Percentiles rank a stretch among this genome's conserved stretches.
phyloP scores from a whole-genome alignment of 2,113 vertebrate genomes.

The Craseonycteris thonglongyai region DNA sequence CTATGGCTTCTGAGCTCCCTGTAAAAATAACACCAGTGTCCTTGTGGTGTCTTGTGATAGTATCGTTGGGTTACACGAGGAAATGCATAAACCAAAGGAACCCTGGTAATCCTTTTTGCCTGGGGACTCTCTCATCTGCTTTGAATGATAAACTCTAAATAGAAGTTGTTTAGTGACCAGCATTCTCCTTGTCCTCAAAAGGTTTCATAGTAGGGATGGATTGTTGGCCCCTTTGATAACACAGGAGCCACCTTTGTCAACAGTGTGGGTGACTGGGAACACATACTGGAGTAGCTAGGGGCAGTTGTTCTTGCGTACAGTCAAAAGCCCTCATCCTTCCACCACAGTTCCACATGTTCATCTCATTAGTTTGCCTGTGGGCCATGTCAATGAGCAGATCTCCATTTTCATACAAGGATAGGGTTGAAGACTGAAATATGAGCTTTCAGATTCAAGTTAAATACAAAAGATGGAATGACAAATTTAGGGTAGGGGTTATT shows the following conservation, averaged over 20 bases:
- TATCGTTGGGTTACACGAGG: neutral
- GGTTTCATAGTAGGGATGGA: neutral
- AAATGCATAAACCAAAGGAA: neutral
- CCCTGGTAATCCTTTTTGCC: neutral
- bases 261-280: neutral
- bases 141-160: neutral
- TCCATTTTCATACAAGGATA: neutral
- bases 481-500: neutral
- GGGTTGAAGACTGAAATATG: neutral
- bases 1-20: neutral
- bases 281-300: neutral
- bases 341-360: neutral
- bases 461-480: neutral
- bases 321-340: neutral
- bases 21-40: neutral
- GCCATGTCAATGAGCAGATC: neutral
- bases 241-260: neutral
- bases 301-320: neutral
- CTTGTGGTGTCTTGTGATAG: neutral
- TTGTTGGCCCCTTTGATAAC: neutral
- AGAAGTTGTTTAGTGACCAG: neutral
- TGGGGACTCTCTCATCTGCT: neutral
- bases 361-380: neutral
- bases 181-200: neutral
- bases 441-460: neutral